A percentile compares a stretch with the other conserved stretches of the same genome.
Evolutionary conservation across 2,113 vertebrate genomes (phyloP).

Genomic region (Callospermophilus lateralis): DNA sequence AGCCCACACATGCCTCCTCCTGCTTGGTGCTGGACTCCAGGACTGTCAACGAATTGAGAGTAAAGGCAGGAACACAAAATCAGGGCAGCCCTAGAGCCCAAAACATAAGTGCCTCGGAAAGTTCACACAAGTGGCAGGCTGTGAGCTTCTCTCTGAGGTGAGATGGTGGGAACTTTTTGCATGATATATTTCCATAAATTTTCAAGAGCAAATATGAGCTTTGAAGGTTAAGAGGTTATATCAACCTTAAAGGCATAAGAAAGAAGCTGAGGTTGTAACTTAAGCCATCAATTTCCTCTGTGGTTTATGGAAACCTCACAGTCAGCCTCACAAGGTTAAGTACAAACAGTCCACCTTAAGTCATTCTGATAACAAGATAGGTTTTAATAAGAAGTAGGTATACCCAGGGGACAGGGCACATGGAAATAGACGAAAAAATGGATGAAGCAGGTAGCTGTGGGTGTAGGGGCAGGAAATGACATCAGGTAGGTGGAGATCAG

Average conservation of each 20-base stretch:
- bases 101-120: rapidly evolving
- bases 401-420: not conserved
- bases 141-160: not conserved
- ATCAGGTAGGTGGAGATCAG: not conserved
- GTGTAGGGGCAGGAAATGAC: not conserved
- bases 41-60: rapidly evolving
- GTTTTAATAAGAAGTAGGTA: rapidly evolving
- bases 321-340: not conserved
- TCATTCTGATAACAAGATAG: not conserved
- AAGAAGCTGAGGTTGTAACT: not conserved
- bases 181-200: not conserved
- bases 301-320: not conserved
- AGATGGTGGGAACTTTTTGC: not conserved
- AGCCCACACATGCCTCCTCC: not conserved
- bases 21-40: not conserved
- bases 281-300: not conserved
- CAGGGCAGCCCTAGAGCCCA: not conserved
- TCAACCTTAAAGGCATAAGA: not conserved
- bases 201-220: not conserved
- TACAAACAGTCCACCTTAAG: not conserved
- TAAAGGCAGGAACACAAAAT: not conserved
- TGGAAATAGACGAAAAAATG: not conserved
- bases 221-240: no score
- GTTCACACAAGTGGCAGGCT: rapidly evolving
- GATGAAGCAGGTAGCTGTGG: not conserved